Evolutionary conservation across 1,140 invertebrate genomes (phyloP), one percentile per base, ranked within the genome.

Genomic region (Neuroterus valhalla): DNA sequence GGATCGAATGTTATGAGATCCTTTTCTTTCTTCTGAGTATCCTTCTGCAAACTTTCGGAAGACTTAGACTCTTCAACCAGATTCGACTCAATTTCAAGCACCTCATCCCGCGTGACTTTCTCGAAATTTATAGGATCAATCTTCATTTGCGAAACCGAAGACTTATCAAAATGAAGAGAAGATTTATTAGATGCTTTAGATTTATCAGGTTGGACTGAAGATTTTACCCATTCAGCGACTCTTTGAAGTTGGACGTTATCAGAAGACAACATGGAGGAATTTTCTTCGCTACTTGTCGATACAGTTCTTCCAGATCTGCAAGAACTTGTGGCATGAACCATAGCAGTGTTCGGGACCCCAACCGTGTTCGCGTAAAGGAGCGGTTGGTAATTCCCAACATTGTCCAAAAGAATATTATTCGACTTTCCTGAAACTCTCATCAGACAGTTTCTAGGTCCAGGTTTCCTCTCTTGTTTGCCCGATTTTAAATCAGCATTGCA

Each of bases 331-430:
- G 77, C 66, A 38, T 90, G 90, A 0, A 90, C 89, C 17, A 90
- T 70, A n/a, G 88, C 88, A 3, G 89, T 86, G 19, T 82, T 89
- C 3, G 84, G 83, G 17, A 78, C 70, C 19, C 81, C 80, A 15
- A 62, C 78, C 0, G 83, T 78, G 38, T 77, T 88, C 66, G 92
- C 93, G 78, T 94, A 95, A 52, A 95, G 89, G 15, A 95, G 92
- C 1, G 94, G 91, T 69, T 91, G 89, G 80, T 92, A 93, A 43
- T 93, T 92, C 69, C 94, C 93, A 19, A 93, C 93, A 82, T 95
- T 96, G 85, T 95, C 94, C 11, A 96, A 84, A 1, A 96, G 86
- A 79, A 96, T 95, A 84, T 96, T 96, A 81, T 94, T 95, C 6
- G 94, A 94, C 0, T 94, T 94, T 2, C 92, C 92, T 78, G 94